Conservation (phyloP, 2,113 vertebrate species). For the Phoxinus phoxinus region DNA sequence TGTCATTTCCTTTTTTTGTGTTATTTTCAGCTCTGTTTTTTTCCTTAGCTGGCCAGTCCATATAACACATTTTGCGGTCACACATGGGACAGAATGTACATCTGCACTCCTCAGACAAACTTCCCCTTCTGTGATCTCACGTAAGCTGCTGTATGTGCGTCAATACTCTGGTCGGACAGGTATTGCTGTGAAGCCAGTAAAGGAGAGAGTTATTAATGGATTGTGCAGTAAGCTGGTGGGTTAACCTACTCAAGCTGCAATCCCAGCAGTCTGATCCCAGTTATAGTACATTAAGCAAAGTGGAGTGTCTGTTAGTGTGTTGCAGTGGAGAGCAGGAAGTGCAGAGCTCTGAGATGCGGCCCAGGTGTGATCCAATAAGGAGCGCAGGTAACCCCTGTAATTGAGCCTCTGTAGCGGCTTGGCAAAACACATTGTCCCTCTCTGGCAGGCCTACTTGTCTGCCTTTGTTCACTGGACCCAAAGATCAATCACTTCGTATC, state of each 20-base stretch:
- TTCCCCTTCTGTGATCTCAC: background rate
- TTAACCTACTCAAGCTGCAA: slow-evolving; percentile 29
- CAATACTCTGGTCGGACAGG: background rate
- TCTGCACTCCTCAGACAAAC: background rate
- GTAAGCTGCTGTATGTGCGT: background rate
- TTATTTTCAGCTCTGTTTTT: slow-evolving; percentile 2
- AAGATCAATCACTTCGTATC: slow-evolving; percentile 71
- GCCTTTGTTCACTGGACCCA: slow-evolving; percentile 59
- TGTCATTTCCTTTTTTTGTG: background rate
- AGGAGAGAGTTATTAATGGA: slow-evolving; percentile 34
- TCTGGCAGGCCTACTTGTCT: slow-evolving; percentile 55
- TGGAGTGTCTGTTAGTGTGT: slow-evolving; percentile 27
- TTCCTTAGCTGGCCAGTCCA: background rate
- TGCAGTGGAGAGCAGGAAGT: slow-evolving; percentile 38
- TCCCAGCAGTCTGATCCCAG: slow-evolving; percentile 23
- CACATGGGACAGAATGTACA: background rate
- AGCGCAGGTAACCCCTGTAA: slow-evolving; percentile 55
- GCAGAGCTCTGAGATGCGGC: slow-evolving; percentile 17
- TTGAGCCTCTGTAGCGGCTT: slow-evolving; percentile 54
- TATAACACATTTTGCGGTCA: background rate
- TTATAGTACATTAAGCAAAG: slow-evolving; percentile 45
- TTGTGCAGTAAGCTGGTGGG: slow-evolving; percentile 29
- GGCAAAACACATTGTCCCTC: slow-evolving; percentile 48
- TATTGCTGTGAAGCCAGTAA: slow-evolving; percentile 10
- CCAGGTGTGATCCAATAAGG: slow-evolving; percentile 36